A percentile compares a stretch with the other conserved stretches of the same genome.
phyloP scores from a whole-genome alignment of 2,797 vertebrate genomes.

The Arnoldichthys spilopterus region DNA sequence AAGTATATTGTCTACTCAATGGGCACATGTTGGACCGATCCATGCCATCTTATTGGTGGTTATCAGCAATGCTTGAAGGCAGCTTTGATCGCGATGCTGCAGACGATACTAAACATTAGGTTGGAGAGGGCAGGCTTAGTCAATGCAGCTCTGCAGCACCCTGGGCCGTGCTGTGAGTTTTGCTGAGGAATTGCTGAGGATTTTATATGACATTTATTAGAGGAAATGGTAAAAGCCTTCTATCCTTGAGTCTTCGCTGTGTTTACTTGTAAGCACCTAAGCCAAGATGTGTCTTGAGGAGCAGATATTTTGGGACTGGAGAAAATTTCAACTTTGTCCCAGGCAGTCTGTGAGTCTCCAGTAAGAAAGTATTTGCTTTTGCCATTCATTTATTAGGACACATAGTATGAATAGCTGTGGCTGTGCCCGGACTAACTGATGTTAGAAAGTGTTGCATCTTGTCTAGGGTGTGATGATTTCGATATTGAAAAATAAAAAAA shows the following conservation, averaged over 20 bases:
- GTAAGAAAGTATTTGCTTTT: conserved; percentile 42
- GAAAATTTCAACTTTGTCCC: conserved; percentile 45
- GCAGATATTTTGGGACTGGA: conserved; percentile 41
- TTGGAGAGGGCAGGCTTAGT: conserved; percentile 7
- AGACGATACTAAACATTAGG: not conserved
- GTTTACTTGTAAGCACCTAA: conserved; percentile 22
- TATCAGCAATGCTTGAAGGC: conserved; percentile 7
- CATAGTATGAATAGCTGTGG: conserved; percentile 44
- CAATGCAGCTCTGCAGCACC: not conserved
- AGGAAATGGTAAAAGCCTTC: conserved; percentile 48
- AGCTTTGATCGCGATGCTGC: not conserved
- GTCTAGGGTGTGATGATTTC: not conserved
- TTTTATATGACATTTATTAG: conserved; percentile 53
- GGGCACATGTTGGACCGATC: not conserved
- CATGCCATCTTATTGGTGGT: not conserved
- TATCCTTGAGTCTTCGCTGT: conserved; percentile 24
- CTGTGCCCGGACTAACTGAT: conserved; percentile 11
- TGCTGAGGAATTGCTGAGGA: not conserved
- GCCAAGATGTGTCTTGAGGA: conserved; percentile 33
- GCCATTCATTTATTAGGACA: conserved; percentile 44
- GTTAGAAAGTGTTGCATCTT: conserved; percentile 21
- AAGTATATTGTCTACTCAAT: not conserved
- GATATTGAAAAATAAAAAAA: not conserved
- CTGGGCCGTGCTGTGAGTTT: conserved; percentile 11
- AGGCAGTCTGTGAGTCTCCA: conserved; percentile 22